Evolutionary conservation across 2,797 vertebrate genomes (phyloP).

Genomic region (Dendrocincla fuliginosa): DNA sequence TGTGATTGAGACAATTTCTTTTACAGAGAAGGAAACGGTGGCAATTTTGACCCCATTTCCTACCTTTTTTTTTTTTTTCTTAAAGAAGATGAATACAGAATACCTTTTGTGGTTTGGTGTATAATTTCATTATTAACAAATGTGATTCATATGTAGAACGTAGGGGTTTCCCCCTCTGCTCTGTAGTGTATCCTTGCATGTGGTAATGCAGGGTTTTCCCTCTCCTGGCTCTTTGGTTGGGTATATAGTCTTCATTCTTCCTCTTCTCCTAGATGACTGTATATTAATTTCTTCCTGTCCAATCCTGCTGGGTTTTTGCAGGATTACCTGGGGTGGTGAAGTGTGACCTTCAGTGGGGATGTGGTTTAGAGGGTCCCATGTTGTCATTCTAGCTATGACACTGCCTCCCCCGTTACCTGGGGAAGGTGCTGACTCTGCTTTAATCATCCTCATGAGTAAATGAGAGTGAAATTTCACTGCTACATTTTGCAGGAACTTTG

Average conservation of each 20-base stretch:
- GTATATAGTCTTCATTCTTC: not conserved
- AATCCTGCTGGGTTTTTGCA: not conserved
- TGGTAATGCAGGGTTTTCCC: conserved; percentile 41
- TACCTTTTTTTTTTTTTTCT: not conserved
- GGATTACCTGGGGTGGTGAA: not conserved
- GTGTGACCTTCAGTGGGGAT: not conserved
- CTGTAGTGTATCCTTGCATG: conserved; percentile 15
- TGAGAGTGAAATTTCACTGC: conserved; percentile 34
- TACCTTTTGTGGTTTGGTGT: conserved; percentile 23
- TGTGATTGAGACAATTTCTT: not conserved
- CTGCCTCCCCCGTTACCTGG: not conserved
- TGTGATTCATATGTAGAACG: conserved; percentile 21
- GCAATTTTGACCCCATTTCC: not conserved
- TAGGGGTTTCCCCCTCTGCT: conserved; percentile 30
- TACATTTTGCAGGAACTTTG: not conserved
- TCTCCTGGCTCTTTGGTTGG: not conserved
- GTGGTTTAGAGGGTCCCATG: conserved; percentile 12
- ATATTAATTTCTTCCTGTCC: not conserved
- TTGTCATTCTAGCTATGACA: conserved; percentile 33
- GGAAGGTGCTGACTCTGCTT: conserved; percentile 41
- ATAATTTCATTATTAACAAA: conserved; percentile 40
- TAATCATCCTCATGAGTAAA: not conserved
- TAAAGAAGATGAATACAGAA: not conserved
- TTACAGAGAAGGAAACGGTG: not conserved
- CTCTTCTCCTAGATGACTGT: not conserved